Conservation (phyloP, 2,113 vertebrate species). For the Sceloporus tristichus region DNA sequence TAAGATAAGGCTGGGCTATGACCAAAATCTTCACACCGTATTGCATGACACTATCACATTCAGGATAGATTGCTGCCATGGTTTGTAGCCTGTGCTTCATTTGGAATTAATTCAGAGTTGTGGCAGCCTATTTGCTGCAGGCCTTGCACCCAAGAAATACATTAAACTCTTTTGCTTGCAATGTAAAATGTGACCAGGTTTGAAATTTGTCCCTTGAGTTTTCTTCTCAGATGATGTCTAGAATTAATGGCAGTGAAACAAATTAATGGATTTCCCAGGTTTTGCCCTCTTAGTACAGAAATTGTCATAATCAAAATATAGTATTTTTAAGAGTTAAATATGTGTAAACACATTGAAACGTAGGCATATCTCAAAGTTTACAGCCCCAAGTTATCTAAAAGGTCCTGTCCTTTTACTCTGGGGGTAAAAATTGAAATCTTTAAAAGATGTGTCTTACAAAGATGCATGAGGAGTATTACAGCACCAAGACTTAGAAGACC, state of each 20-base stretch:
- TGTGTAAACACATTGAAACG: too few relatives aligned
- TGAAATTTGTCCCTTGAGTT: background rate
- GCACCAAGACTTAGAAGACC: too few relatives aligned
- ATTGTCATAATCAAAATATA: background rate
- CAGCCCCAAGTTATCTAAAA: too few relatives aligned
- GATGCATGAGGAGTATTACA: too few relatives aligned
- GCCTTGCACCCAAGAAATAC: constrained; percentile 17
- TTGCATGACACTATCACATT: constrained; percentile 31
- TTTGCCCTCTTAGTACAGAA: background rate
- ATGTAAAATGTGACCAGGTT: constrained; percentile 22
- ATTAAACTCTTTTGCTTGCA: constrained; percentile 16
- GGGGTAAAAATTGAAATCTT: too few relatives aligned
- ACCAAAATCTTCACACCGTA: constrained; percentile 26
- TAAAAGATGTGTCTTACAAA: too few relatives aligned
- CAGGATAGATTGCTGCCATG: constrained; percentile 23
- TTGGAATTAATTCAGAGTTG: constrained; percentile 33
- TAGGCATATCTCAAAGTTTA: too few relatives aligned
- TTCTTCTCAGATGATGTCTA: constrained; percentile 3
- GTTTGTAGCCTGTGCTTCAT: constrained; percentile 7
- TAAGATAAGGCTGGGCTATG: constrained; percentile 21
- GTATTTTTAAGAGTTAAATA: background rate
- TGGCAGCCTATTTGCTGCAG: constrained; percentile 32
- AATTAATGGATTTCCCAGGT: background rate
- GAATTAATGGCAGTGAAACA: background rate
- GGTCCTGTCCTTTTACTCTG: too few relatives aligned